Conservation (phyloP, 2,113 vertebrate species). For the Hippoglossus stenolepis region DNA sequence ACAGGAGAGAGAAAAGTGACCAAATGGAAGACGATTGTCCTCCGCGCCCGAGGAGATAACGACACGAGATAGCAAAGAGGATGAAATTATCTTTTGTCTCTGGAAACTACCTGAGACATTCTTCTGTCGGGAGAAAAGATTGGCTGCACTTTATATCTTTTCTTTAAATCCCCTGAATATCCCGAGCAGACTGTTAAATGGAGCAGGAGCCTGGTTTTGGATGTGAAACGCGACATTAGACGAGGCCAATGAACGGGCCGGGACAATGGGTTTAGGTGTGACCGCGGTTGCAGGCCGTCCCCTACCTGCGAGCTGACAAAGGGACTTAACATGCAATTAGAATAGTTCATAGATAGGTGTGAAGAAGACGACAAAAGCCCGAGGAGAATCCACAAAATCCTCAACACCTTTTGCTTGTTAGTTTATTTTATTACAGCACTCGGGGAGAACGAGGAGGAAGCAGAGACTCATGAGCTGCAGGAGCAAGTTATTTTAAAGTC, state of each 20-base stretch:
- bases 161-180: constrained; percentile 8
- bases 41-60: constrained; percentile 44
- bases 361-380: constrained; percentile 75
- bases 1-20: constrained; percentile 60
- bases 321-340: constrained; percentile 72
- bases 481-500: neutral
- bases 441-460: too few relatives aligned
- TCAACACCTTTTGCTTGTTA: constrained; percentile 77
- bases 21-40: constrained; percentile 71
- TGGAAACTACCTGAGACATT: neutral
- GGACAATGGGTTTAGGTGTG: constrained; percentile 75
- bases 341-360: constrained; percentile 71
- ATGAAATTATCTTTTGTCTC: constrained; percentile 24
- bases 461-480: neutral
- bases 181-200: neutral
- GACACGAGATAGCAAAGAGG: constrained; percentile 54
- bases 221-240: constrained; percentile 13
- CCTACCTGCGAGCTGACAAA: constrained; percentile 74
- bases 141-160: neutral
- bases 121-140: neutral
- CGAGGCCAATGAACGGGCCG: constrained; percentile 62
- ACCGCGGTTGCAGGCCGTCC: constrained; percentile 74
- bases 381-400: constrained; percentile 67
- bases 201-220: neutral
- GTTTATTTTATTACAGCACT: constrained; percentile 68